These are phyloP conservation scores for Cyclopterus lumpus DNA, from an alignment of 2,797 vertebrate genomes.

Conservation along the genomic window DNA sequence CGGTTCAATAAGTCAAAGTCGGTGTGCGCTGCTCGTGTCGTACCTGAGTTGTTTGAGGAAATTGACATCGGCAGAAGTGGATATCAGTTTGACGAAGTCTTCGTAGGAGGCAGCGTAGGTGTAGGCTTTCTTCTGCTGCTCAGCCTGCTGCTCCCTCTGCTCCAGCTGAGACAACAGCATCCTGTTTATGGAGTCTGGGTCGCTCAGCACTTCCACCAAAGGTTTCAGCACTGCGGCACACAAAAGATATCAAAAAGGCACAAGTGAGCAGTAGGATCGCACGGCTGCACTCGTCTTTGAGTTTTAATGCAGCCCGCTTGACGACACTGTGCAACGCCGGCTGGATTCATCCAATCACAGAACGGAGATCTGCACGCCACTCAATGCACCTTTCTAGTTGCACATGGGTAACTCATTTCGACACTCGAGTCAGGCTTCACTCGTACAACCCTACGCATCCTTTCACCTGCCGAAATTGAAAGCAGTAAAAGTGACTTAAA, in stretches of 20 bases:
- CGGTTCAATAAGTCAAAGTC: background rate
- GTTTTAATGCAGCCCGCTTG: background rate
- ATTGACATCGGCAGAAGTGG: slow-evolving; percentile 91
- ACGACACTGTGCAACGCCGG: background rate
- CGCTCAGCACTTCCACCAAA: slow-evolving; percentile 92
- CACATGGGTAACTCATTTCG: background rate
- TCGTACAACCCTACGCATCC: background rate
- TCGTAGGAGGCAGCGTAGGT: slow-evolving; percentile 98
- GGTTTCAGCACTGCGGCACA: slow-evolving; percentile 89
- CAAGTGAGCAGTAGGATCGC: background rate
- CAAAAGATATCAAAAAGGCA: background rate
- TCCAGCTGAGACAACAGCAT: slow-evolving; percentile 95
- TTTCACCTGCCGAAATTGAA: background rate
- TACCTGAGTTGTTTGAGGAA: slow-evolving; percentile 98
- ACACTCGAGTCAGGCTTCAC: background rate
- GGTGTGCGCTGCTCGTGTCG: slow-evolving; percentile 31
- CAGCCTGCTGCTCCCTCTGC: slow-evolving; percentile 93
- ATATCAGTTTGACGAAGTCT: slow-evolving; percentile 98
- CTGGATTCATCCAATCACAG: background rate
- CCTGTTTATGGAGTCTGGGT: slow-evolving; percentile 96
- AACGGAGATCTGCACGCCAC: background rate
- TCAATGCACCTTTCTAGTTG: background rate
- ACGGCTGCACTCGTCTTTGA: background rate
- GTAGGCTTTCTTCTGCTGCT: slow-evolving; percentile 97
- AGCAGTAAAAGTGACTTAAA: no score